Percentiles rank a stretch among this genome's conserved stretches.
These are phyloP conservation scores for Atrina japonica DNA, from an alignment of 2,888 invertebrate species.

Conservation along the genomic window DNA sequence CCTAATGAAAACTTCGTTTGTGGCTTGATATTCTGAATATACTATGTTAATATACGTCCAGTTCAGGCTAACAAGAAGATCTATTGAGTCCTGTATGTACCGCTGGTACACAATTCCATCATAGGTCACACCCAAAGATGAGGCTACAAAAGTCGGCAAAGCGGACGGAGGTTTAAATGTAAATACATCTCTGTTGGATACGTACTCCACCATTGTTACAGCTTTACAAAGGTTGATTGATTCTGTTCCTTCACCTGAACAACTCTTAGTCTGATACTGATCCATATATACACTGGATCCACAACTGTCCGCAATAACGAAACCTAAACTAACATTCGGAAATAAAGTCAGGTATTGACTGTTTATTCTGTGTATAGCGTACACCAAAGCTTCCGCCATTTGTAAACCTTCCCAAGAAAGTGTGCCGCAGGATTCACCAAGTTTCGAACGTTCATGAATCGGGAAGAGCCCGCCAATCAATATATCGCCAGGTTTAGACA, in stretches of 20 bases:
- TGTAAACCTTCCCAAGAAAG: constrained; percentile 33
- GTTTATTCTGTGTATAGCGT: constrained; percentile 41
- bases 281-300: too few relatives aligned
- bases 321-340: too few relatives aligned
- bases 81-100: constrained; percentile 46
- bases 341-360: too few relatives aligned
- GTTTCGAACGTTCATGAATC: constrained; percentile 29
- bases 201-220: not conserved
- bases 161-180: not conserved
- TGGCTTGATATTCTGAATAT: constrained; percentile 54
- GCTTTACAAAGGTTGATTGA: not conserved
- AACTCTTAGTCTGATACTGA: too few relatives aligned
- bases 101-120: not conserved
- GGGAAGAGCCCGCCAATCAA: constrained; percentile 53
- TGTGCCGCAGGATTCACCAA: constrained; percentile 24
- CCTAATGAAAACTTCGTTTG: too few relatives aligned
- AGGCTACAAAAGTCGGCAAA: not conserved
- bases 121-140: constrained; percentile 11
- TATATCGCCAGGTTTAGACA: constrained; percentile 36
- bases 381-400: constrained; percentile 44
- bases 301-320: too few relatives aligned
- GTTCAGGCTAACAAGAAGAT: constrained; percentile 47
- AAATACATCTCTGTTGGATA: not conserved
- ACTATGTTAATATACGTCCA: constrained; percentile 61
- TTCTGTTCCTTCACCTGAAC: too few relatives aligned